Percentiles rank a stretch among this genome's conserved stretches.
These are phyloP conservation scores for Trichogramma pretiosum DNA, from an alignment of 1,140 invertebrate genomes.

Conservation along the genomic window DNA sequence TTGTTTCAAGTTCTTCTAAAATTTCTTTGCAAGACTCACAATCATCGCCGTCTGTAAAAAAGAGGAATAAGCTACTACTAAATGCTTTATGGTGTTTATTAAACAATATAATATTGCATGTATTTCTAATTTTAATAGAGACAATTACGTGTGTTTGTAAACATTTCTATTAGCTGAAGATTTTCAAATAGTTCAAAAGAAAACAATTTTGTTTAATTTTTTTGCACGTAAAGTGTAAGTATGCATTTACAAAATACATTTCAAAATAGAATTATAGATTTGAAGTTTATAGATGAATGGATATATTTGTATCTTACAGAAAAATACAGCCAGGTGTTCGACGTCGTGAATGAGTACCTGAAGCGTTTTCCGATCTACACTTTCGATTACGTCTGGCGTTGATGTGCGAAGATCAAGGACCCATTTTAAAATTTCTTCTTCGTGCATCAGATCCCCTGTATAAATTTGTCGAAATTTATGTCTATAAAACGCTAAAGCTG, in stretches of 20 bases:
- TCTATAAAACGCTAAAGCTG: slow-evolving; percentile 81
- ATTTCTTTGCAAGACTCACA: slow-evolving; percentile 74
- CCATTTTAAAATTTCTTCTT: slow-evolving; percentile 85
- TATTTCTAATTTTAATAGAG: too few species aligned
- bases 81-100: neutral
- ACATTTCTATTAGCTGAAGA: too few species aligned
- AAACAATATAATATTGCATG: neutral
- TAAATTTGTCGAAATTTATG: slow-evolving; percentile 86
- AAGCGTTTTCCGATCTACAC: slow-evolving; percentile 80
- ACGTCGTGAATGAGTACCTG: slow-evolving; percentile 82
- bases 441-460: slow-evolving; percentile 78
- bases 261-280: neutral
- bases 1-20: slow-evolving; percentile 82
- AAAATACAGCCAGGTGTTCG: slow-evolving; percentile 85
- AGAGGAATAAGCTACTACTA: slow-evolving; percentile 4
- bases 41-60: slow-evolving; percentile 66
- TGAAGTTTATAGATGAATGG: neutral
- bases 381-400: slow-evolving; percentile 83
- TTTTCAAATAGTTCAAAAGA: too few species aligned
- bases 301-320: slow-evolving; percentile 64
- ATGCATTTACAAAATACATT: neutral
- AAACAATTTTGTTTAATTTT: too few species aligned
- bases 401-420: slow-evolving; percentile 75
- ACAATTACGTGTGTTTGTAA: too few species aligned
- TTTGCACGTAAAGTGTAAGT: too few species aligned